Evolutionary conservation across 2,113 vertebrate species (phyloP), one percentile per base, ranked within the genome.

Genomic region (Colaptes auratus): DNA sequence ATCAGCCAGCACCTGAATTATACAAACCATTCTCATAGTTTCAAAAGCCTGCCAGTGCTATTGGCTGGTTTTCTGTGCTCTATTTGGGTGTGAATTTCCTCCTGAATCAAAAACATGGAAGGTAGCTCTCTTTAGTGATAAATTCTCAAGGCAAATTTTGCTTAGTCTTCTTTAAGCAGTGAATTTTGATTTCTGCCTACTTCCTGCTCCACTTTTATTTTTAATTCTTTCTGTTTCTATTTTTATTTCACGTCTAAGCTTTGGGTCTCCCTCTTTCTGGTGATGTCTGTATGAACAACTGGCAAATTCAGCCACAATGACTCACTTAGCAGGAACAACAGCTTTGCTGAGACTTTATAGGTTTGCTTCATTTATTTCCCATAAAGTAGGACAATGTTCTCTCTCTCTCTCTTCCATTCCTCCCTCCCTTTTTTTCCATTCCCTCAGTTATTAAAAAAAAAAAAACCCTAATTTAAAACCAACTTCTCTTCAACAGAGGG

Each of bases 271-370:
- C 18, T 94, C 58, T 88, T 95, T 94, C 94, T 1, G 2, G 61
- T 83, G 44, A 21, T 86, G 58, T 90, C 94, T 95, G 90, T 91
- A 83, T 80, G 76, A 97, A 79, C 55, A 92, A 92, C 73, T 95
- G 88, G 88, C 76, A 92, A 88, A 96, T 70, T 95, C 92, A 93
- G 88, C 66, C 95, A 58, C 85, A 81, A 33, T 96, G 91, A 96
- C 79, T 97, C 95, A 96, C 59, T 81, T 64, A 90, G 76, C 86
- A 88, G 76, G 73, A 95, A 72, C 82, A 95, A 95, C 88, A 92
- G 90, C 91, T 91, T 88, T 84, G 61, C 91, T 90, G 80, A 86
- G 88, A 65, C 39, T 78, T 91, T 95, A 88, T 90, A 92, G 69
- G 60, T 95, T 96, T 95, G 23, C 72, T 95, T 88, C 92, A 95